These are phyloP conservation scores for Whitmania pigra DNA, from an alignment of 1,140 invertebrate species.

Conservation along the genomic window DNA sequence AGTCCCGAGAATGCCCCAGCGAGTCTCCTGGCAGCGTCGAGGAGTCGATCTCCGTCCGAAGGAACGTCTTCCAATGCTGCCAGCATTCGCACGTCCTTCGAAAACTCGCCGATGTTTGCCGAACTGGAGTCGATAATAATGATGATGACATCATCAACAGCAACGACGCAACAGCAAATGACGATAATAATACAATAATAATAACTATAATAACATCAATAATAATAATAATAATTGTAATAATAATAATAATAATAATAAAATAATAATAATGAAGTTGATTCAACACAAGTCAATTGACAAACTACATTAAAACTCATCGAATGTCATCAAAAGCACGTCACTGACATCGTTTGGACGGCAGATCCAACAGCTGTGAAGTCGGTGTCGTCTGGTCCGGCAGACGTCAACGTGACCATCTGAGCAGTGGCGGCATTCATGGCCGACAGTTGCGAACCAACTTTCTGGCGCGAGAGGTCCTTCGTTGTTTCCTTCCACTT, in stretches of 20 bases:
- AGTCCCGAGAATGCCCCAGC: slow-evolving; percentile 88
- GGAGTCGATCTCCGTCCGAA: slow-evolving; percentile 64
- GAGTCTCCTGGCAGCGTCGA: slow-evolving; percentile 80
- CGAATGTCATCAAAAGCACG: not conserved
- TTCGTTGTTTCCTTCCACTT: slow-evolving; percentile 76
- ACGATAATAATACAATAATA: too few species aligned
- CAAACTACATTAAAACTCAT: not conserved
- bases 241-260: too few species aligned
- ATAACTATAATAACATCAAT: too few species aligned
- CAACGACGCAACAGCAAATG: too few species aligned
- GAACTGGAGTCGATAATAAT: slow-evolving; percentile 45
- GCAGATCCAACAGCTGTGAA: slow-evolving; percentile 89
- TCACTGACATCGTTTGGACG: slow-evolving; percentile 71
- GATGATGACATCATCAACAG: too few species aligned
- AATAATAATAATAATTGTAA: too few species aligned
- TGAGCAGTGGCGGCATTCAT: slow-evolving; percentile 98
- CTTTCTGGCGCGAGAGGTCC: slow-evolving; percentile 88
- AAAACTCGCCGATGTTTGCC: slow-evolving; percentile 87
- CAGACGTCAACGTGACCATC: slow-evolving; percentile 84
- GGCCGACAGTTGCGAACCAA: slow-evolving; percentile 87
- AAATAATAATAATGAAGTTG: too few species aligned
- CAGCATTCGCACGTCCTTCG: slow-evolving; percentile 82
- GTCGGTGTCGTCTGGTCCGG: slow-evolving; percentile 55
- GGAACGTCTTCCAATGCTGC: slow-evolving; percentile 80
- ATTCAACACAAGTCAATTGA: too few species aligned